Base-by-base conservation (phyloP, 2,113 vertebrate genomes). In the Lethenteron camtschaticum region DNA sequence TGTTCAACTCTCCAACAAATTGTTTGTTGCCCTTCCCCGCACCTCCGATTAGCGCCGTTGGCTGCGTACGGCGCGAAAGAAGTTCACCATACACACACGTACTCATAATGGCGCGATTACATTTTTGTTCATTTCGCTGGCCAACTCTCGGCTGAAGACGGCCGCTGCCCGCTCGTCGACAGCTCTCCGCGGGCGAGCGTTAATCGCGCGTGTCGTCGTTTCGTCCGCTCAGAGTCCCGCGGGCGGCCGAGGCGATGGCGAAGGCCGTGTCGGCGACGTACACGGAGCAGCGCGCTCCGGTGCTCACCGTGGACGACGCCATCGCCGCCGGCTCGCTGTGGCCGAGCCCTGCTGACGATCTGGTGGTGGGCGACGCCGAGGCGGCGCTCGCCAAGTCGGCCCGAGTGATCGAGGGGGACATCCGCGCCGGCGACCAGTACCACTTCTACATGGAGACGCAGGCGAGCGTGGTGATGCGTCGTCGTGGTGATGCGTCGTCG, bases 371-470 rank as follows among this genome's bases (percentile, higher is more conserved):
- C 41, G 68, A 72, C 59, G 55, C 71, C 69, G 57, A 11, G 9
- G 8, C 9, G 20, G 71, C 71, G 55, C 24, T 72, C 59, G 57
- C 68, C 24, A 9, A 14, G 7, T 68, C 71, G 56, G 56, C 71
- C 59, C 20, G 68, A 41, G 56, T 56, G 68, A 55, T 70, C 58
- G 56, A 72, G 16, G 71, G 71, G 24, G 68, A 72, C 68, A 58
- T 72, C 24, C 56, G 68, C 16, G 57, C 41, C 14, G 71, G 71
- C 58, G 71, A 72, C 56, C 71, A 72, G 57, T 68, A 68, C 20
- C 71, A 72, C 68, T 69, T 72, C 55, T 12, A 72, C 68, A 70
- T 72, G 71, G 71, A 72, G 68, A 72, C 71, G 55, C 71, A 70
- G 71, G 71, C 68, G 68, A 71, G 6, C 56, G 59, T 41, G 41